Conservation (phyloP, 2,113 vertebrate species). For the Platichthys stellatus region DNA sequence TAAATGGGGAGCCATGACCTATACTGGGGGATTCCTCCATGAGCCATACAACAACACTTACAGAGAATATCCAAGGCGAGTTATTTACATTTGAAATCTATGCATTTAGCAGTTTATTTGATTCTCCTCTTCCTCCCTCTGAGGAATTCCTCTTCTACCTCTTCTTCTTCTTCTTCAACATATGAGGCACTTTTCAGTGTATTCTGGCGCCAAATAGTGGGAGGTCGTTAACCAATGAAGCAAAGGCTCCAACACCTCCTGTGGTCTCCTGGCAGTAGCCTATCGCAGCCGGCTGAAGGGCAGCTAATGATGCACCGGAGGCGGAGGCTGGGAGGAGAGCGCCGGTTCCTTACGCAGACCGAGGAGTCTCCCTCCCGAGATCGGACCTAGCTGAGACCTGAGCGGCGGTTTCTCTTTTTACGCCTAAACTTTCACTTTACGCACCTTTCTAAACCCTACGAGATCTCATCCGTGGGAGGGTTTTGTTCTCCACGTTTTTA, state of each 20-base stretch:
- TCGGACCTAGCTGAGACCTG: constrained; percentile 26
- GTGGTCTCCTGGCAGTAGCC: constrained; percentile 80
- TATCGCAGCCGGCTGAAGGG: constrained; percentile 66
- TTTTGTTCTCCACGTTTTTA: not conserved
- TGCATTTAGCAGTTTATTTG: not conserved
- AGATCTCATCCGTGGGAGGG: not conserved
- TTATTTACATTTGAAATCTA: too few relatives aligned
- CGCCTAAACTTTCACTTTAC: constrained; percentile 22
- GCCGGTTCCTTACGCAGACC: constrained; percentile 47
- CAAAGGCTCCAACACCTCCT: constrained; percentile 66
- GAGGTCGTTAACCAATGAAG: constrained; percentile 67
- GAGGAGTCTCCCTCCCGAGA: constrained; percentile 48
- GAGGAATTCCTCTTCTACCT: too few relatives aligned
- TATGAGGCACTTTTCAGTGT: constrained; percentile 36
- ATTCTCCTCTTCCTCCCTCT: not conserved
- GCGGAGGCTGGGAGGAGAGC: constrained; percentile 66
- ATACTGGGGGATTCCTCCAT: too few relatives aligned
- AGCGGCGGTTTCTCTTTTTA: not conserved
- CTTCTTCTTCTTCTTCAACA: constrained; percentile 21
- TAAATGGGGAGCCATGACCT: too few relatives aligned
- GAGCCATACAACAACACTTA: too few relatives aligned
- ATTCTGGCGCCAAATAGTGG: constrained; percentile 61
- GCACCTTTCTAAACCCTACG: not conserved
- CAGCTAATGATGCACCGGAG: constrained; percentile 67
- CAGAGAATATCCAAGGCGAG: too few relatives aligned